Percentiles rank a stretch among this genome's conserved stretches.
phyloP scores from a whole-genome alignment of 2,113 vertebrate species.

The Rissa tridactyla region DNA sequence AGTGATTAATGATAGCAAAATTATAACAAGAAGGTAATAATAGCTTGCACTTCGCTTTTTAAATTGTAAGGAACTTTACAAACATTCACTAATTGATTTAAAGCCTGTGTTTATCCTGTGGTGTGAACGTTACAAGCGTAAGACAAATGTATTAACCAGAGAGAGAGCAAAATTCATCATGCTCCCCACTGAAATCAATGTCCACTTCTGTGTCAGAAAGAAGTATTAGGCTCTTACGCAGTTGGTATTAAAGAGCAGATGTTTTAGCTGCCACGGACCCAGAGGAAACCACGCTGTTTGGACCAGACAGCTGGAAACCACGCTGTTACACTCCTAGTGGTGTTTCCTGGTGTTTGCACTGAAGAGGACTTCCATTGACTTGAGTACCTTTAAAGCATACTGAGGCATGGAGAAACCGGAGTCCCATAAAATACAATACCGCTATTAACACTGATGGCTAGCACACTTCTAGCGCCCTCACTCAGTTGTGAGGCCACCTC shows the following conservation, averaged over 20 bases:
- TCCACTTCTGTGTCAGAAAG: background rate
- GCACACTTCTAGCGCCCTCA: background rate
- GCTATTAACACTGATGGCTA: background rate
- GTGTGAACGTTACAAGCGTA: background rate
- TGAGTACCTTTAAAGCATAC: background rate
- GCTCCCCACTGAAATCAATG: background rate
- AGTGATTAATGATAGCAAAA: conserved; percentile 17
- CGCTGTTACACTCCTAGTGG: background rate
- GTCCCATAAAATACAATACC: background rate
- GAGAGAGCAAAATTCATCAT: background rate
- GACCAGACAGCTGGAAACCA: background rate
- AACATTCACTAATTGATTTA: background rate
- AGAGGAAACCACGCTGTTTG: background rate
- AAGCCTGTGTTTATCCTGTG: background rate
- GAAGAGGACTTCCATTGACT: background rate
- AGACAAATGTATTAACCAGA: background rate
- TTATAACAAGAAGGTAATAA: background rate
- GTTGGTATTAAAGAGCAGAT: background rate
- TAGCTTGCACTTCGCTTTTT: background rate
- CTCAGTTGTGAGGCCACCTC: background rate
- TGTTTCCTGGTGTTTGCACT: background rate
- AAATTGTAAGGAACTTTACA: background rate
- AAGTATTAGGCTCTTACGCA: background rate
- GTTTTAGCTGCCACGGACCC: background rate
- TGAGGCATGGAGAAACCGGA: background rate